Conservation (phyloP, 2,888 invertebrate species). For the Lasioglossum lativentre region DNA sequence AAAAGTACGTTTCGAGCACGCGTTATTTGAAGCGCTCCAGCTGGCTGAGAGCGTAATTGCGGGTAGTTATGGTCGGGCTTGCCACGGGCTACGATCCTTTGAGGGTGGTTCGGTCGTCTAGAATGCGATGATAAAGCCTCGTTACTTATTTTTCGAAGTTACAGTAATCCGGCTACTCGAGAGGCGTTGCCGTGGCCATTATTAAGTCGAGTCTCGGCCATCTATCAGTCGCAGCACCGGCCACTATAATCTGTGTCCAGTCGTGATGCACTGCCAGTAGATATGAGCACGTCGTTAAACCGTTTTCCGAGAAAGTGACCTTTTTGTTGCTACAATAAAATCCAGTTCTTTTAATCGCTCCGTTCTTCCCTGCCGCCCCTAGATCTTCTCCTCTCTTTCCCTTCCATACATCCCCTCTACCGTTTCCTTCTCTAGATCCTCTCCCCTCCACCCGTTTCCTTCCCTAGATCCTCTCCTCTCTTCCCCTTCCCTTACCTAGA, state of each 20-base stretch:
- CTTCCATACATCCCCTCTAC: too few relatives aligned
- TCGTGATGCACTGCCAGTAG: conserved; percentile 61
- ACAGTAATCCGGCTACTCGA: conserved; percentile 65
- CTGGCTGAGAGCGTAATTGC: conserved; percentile 37
- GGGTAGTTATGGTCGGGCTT: background rate
- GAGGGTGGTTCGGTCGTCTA: conserved; percentile 6
- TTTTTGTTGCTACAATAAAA: background rate
- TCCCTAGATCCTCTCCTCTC: too few relatives aligned
- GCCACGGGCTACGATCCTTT: conserved; percentile 17
- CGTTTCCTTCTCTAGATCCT: too few relatives aligned
- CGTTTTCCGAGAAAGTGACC: conserved; percentile 41
- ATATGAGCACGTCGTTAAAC: conserved; percentile 61
- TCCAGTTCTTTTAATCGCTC: background rate
- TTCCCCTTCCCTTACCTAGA: too few relatives aligned
- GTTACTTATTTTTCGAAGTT: conserved; percentile 66
- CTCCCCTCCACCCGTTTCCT: too few relatives aligned
- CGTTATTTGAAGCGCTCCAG: background rate
- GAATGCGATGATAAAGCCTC: conserved; percentile 54
- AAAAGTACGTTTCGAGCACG: conserved; percentile 23
- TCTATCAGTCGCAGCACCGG: conserved; percentile 68
- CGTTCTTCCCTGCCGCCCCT: background rate
- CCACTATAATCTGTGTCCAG: conserved; percentile 67
- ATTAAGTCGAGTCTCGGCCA: conserved; percentile 69
- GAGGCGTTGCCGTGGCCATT: conserved; percentile 69
- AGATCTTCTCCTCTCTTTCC: background rate